Conservation (phyloP, 1,140 invertebrate species). For the Condylostylus longicornis region DNA sequence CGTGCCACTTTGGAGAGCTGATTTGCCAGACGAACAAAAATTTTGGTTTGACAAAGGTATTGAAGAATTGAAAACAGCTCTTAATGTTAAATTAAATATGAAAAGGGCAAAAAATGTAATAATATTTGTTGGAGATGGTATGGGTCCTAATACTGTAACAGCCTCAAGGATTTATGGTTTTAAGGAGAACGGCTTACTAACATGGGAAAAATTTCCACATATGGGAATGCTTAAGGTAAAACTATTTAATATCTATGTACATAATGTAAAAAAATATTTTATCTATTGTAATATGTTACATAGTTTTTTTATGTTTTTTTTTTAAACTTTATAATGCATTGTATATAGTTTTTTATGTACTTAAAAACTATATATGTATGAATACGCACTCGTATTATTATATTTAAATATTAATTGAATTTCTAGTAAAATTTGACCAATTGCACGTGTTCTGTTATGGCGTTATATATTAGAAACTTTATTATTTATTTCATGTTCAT, state of each 20-base stretch:
- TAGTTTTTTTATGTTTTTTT: too few species aligned
- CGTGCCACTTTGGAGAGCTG: slow-evolving; percentile 17
- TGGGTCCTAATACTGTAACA: slow-evolving; percentile 80
- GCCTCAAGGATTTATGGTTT: slow-evolving; percentile 62
- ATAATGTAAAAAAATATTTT: slow-evolving; percentile 2
- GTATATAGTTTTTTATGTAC: too few species aligned
- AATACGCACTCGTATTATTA: too few species aligned
- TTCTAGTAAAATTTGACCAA: too few species aligned
- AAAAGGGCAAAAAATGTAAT: slow-evolving; percentile 75
- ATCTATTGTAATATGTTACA: too few species aligned
- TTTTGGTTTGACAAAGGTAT: slow-evolving; percentile 25
- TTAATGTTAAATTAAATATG: slow-evolving; percentile 42
- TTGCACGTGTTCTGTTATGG: too few species aligned
- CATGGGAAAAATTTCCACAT: slow-evolving; percentile 73
- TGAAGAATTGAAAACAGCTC: slow-evolving; percentile 43
- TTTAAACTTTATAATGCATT: too few species aligned
- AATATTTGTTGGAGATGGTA: slow-evolving; percentile 84
- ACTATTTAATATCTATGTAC: slow-evolving; percentile 3
- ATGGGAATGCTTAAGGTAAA: slow-evolving; percentile 67
- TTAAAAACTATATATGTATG: too few species aligned
- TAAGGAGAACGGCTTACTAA: slow-evolving; percentile 51
- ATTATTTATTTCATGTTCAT: too few species aligned
- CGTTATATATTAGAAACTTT: too few species aligned
- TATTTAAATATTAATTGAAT: too few species aligned
- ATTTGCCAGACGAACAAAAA: slow-evolving; percentile 17